phyloP scores from a whole-genome alignment of 1,140 invertebrate genomes.

The Sminthurinus signatus region DNA sequence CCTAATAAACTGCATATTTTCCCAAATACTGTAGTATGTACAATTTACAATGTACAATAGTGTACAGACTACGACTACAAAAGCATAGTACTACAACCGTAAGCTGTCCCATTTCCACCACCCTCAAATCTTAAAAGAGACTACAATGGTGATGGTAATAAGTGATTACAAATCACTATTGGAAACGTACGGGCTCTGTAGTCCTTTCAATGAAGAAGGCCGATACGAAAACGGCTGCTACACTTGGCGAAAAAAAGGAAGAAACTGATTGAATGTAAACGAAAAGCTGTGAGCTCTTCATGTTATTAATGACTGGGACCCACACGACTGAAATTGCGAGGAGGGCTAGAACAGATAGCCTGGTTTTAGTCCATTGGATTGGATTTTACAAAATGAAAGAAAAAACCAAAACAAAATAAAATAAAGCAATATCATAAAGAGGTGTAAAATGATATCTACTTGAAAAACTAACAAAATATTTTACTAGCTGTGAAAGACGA shows the following conservation, averaged over 20 bases:
- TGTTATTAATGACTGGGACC: slow-evolving; percentile 52
- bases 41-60: too few relatives aligned
- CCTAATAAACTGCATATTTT: too few relatives aligned
- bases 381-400: not conserved
- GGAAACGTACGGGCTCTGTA: slow-evolving; percentile 54
- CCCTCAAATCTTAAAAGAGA: too few relatives aligned
- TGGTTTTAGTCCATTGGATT: slow-evolving; percentile 7
- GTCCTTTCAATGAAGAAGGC: slow-evolving; percentile 50
- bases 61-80: too few relatives aligned
- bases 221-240: slow-evolving; percentile 52
- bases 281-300: slow-evolving; percentile 50
- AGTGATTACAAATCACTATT: too few relatives aligned
- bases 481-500: too few relatives aligned
- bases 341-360: slow-evolving; percentile 49
- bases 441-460: too few relatives aligned
- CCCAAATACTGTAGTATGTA: too few relatives aligned
- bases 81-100: too few relatives aligned
- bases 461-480: too few relatives aligned
- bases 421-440: not conserved
- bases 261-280: slow-evolving; percentile 50
- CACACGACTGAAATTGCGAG: slow-evolving; percentile 51
- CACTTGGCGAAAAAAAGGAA: slow-evolving; percentile 49
- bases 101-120: too few relatives aligned
- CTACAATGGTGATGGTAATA: too few relatives aligned
- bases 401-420: not conserved